Evolutionary conservation across 2,888 invertebrate species (phyloP).

Genomic region (Chesias legatella): DNA sequence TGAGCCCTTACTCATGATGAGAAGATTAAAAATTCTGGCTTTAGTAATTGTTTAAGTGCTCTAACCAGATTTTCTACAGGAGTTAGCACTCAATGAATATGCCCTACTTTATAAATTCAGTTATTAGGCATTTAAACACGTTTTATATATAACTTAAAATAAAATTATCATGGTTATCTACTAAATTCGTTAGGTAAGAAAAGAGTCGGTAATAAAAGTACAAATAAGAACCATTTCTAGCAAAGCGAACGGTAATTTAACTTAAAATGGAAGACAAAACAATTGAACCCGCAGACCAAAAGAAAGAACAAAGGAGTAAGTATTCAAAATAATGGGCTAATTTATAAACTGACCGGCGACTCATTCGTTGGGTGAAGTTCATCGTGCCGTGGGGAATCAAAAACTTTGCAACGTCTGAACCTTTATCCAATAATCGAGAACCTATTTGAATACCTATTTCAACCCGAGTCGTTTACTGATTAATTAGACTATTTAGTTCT

Average conservation of each 20-base stretch:
- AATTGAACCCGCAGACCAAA: slow-evolving; percentile 1
- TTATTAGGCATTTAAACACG: no score
- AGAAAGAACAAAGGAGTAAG: neutral
- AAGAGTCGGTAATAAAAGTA: no score
- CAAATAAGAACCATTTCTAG: no score
- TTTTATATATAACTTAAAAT: no score
- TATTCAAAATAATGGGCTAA: slow-evolving; percentile 11
- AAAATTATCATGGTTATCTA: no score
- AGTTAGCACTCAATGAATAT: slow-evolving; percentile 34
- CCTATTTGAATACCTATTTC: slow-evolving; percentile 38
- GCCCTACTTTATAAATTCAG: slow-evolving; percentile 22
- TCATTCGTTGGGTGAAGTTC: slow-evolving; percentile 14
- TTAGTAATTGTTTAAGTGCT: slow-evolving; percentile 56
- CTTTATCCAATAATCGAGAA: slow-evolving; percentile 45
- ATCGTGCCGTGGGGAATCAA: slow-evolving; percentile 36
- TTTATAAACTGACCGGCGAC: slow-evolving; percentile 19
- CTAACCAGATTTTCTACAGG: slow-evolving; percentile 49
- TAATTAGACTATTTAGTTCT: slow-evolving; percentile 33
- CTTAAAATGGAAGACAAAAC: slow-evolving; percentile 5
- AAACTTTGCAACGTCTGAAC: slow-evolving; percentile 37
- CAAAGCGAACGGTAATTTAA: no score
- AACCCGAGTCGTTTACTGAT: slow-evolving; percentile 28
- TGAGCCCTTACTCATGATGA: slow-evolving; percentile 59
- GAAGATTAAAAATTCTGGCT: slow-evolving; percentile 62
- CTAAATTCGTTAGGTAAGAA: no score